Base-by-base conservation (phyloP, 2,888 invertebrate species). In the Auanema freiburgensis region DNA sequence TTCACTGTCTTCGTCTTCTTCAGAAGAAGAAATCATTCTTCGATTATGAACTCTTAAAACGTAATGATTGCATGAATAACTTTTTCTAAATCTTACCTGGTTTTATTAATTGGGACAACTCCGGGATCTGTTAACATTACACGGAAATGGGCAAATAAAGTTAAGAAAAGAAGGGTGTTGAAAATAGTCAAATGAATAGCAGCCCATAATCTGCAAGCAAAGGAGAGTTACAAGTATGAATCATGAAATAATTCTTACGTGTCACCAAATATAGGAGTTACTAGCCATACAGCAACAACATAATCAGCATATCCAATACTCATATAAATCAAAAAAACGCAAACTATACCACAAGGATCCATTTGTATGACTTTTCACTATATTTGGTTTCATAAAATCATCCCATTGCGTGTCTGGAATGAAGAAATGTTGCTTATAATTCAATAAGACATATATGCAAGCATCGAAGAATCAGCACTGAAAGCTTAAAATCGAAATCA, bases 111-210 rank as follows among this genome's bases (percentile, higher is more conserved):
- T 91, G 82, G 92, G 49, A 93, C 91, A 56, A 90, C 89, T 2
- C 92, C 92, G 3, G 93, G 92, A 86, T 93, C 92, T n/a, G 91
- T 91, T 77, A 91, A 88, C 63, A 92, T 91, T 10, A 92, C 92
- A 80, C 91, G 88, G n/a, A 90, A 79, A 84, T 93, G 92, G 2
- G 92, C 88, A 85, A 91, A 88, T 57, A 88, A 86, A 66, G 92
- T 85, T 58, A 92, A 85, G 79, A 92, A 88, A 12, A 92, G 86
- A 0, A 89, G 18, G 10, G 60, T 88, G 84, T 92, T 92, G 86
- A 92, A 92, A 53, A 89, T 84, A 33, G 91, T 87, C 6, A 90
- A 90, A 85, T 92, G 90, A 68, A 92, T 87, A 49, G 91, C 89
- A 59, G 90, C 91, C 91, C 91, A 92, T 33, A 65, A 58, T 52